Percentiles rank a stretch among this genome's conserved stretches.
Conservation (phyloP, 53 echinoderm and acorn worm species). For the Zoroaster sp. region DNA sequence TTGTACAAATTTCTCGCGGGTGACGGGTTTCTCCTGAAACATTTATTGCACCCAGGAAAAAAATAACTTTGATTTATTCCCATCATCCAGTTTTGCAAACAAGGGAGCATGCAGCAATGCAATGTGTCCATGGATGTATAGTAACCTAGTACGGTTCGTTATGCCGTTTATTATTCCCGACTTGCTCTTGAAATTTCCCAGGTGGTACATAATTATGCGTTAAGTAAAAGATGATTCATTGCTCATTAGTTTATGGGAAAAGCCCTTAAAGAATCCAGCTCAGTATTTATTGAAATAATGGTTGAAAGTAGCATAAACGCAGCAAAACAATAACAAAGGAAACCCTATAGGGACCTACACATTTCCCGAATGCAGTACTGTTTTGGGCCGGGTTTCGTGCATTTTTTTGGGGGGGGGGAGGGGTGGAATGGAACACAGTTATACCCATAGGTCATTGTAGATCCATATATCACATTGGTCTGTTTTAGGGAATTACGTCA, state of each 20-base stretch:
- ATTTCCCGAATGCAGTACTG: too few species aligned
- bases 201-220: not conserved
- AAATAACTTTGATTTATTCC: constrained; percentile 37
- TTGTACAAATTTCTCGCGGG: constrained; percentile 42
- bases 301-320: too few species aligned
- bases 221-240: constrained; percentile 31
- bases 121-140: not conserved
- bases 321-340: too few species aligned
- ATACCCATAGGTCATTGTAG: too few species aligned
- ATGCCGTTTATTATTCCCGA: not conserved
- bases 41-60: constrained; percentile 37
- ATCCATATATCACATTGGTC: too few species aligned
- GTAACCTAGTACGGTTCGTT: not conserved
- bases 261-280: too few species aligned
- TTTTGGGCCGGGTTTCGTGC: too few species aligned
- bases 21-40: constrained; percentile 44
- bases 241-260: not conserved
- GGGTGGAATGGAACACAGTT: too few species aligned
- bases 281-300: too few species aligned
- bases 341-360: too few species aligned
- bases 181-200: constrained; percentile 36
- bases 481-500: too few species aligned
- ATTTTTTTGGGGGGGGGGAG: too few species aligned
- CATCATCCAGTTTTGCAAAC: constrained; percentile 36
- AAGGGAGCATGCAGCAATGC: constrained; percentile 5